Evolutionary conservation across 1,140 invertebrate species (phyloP).

Genomic region (Drosophila pseudoobscura): DNA sequence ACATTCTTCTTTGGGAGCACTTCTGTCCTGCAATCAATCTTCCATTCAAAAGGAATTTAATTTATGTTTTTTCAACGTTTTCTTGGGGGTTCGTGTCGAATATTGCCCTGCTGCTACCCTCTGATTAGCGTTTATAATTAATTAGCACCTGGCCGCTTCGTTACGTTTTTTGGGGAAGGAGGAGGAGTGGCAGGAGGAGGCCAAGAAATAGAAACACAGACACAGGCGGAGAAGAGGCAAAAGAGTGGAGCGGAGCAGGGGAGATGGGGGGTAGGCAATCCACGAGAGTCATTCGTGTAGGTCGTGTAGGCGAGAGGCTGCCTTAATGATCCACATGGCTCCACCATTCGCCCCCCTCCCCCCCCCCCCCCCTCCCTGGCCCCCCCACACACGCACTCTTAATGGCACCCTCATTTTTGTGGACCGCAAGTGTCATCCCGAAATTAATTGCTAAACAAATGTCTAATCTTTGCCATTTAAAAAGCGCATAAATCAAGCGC

Average conservation of each 20-base stretch:
- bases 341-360: not conserved
- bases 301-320: constrained; percentile 23
- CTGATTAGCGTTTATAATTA: constrained; percentile 50
- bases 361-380: no score
- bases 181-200: constrained; percentile 5
- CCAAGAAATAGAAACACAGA: no score
- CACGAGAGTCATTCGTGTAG: no score
- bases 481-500: constrained; percentile 78
- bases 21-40: no score
- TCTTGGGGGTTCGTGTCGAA: no score
- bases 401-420: constrained; percentile 47
- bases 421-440: constrained; percentile 62
- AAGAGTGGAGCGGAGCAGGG: no score
- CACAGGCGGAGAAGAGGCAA: no score
- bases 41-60: no score
- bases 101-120: constrained; percentile 20
- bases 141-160: constrained; percentile 76
- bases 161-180: constrained; percentile 19
- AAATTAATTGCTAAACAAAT: constrained; percentile 81
- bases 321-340: constrained; percentile 24
- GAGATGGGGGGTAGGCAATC: no score
- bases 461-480: constrained; percentile 81
- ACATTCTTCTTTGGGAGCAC: no score
- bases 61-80: no score
- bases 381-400: not conserved